Conservation (phyloP, 2,113 vertebrate species). For the Nibea albiflora region DNA sequence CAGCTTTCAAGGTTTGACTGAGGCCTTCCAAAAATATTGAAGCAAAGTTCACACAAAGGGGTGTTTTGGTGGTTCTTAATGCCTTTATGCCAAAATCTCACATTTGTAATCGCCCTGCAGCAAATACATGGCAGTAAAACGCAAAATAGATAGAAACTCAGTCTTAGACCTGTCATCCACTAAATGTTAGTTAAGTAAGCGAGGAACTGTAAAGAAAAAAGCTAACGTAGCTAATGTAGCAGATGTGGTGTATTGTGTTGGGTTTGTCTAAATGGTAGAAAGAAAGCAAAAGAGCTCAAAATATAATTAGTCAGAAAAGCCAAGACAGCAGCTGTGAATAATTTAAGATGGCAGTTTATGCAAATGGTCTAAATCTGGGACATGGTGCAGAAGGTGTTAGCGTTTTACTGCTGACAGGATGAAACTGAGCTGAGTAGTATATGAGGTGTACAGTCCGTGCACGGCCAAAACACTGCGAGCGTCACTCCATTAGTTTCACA, state of each 20-base stretch:
- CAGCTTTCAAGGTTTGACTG: neutral
- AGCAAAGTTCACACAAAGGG: neutral
- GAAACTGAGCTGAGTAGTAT: slow-evolving; percentile 63
- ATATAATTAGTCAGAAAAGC: slow-evolving; percentile 82
- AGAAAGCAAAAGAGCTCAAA: slow-evolving; percentile 66
- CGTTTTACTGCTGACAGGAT: slow-evolving; percentile 73
- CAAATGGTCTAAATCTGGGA: slow-evolving; percentile 80
- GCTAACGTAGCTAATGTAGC: neutral
- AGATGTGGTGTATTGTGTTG: slow-evolving; percentile 11
- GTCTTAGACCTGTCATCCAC: neutral
- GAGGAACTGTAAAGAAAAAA: neutral
- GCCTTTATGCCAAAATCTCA: neutral
- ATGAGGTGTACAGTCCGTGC: slow-evolving; percentile 59
- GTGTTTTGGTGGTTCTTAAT: neutral
- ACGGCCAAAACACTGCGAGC: slow-evolving; percentile 34
- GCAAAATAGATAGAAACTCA: neutral
- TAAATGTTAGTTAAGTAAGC: neutral
- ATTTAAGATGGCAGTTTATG: slow-evolving; percentile 82
- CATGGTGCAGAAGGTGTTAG: slow-evolving; percentile 76
- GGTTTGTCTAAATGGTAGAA: slow-evolving; percentile 50
- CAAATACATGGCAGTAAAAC: neutral
- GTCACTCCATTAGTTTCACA: slow-evolving; percentile 66
- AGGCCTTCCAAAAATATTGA: neutral
- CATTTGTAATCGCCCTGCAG: neutral
- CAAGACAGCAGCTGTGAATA: slow-evolving; percentile 79